Percentiles rank a stretch among this genome's conserved stretches.
phyloP scores from a whole-genome alignment of 2,113 vertebrate species.

The Triplophysa tibetana region DNA sequence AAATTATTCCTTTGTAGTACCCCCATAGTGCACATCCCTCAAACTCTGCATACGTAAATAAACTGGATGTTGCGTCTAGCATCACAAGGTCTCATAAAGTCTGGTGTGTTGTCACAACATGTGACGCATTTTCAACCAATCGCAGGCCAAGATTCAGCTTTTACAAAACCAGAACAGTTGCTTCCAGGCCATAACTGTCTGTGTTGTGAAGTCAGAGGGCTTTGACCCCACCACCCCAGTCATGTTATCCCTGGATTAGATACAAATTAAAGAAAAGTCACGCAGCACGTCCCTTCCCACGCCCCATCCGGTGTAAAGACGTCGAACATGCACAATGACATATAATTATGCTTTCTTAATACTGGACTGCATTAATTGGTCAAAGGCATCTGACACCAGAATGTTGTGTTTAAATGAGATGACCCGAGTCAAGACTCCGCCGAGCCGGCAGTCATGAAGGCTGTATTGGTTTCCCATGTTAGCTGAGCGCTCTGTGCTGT shows the following conservation, averaged over 20 bases:
- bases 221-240: not conserved
- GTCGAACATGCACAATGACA: not conserved
- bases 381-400: constrained; percentile 47
- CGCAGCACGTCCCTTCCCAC: not conserved
- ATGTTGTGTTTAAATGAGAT: constrained; percentile 35
- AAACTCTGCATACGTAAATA: not conserved
- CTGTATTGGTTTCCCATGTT: constrained; percentile 67
- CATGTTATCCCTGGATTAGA: not conserved
- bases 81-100: not conserved
- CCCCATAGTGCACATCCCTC: too few species aligned
- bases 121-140: not conserved
- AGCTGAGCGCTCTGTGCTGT: constrained; percentile 37
- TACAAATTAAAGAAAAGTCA: not conserved
- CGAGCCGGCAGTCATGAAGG: constrained; percentile 52
- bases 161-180: constrained; percentile 22
- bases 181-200: not conserved
- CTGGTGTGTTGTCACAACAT: not conserved
- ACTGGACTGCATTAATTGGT: constrained; percentile 47
- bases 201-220: not conserved
- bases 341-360: constrained; percentile 24
- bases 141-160: not conserved
- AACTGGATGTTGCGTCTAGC: not conserved
- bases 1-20: too few species aligned
- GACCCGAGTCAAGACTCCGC: constrained; percentile 49
- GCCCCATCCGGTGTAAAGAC: not conserved